A percentile compares a stretch with the other conserved stretches of the same genome.
Evolutionary conservation across 2,113 vertebrate species (phyloP).

Genomic region (Osmerus mordax): DNA sequence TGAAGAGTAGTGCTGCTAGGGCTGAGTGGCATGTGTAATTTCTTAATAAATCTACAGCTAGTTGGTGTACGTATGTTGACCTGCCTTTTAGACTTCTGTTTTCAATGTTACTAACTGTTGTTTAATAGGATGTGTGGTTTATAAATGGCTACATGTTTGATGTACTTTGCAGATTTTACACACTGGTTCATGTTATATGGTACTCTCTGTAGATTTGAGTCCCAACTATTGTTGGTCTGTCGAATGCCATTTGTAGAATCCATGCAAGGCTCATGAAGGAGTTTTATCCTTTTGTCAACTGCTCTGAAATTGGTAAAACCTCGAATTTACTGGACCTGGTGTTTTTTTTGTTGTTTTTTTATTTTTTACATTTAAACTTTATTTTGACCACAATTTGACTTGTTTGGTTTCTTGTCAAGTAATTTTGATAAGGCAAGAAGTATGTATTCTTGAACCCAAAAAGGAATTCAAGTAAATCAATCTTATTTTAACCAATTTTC

Average conservation of each 20-base stretch:
- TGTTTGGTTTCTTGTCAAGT: conserved; percentile 31
- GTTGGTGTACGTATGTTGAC: conserved; percentile 56
- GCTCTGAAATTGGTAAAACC: conserved; percentile 57
- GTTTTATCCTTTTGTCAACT: conserved; percentile 72
- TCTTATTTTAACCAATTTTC: too few species aligned
- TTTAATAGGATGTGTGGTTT: conserved; percentile 57
- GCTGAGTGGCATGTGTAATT: conserved; percentile 53
- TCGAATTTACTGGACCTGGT: conserved; percentile 64
- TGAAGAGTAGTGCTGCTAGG: conserved; percentile 57
- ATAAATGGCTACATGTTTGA: conserved; percentile 56
- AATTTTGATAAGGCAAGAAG: neutral
- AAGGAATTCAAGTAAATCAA: too few species aligned
- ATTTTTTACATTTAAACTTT: conserved; percentile 64
- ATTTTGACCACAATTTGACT: conserved; percentile 67
- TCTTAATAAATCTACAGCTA: conserved; percentile 53
- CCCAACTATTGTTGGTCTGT: conserved; percentile 54
- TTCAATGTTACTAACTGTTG: conserved; percentile 66
- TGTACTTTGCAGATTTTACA: conserved; percentile 55
- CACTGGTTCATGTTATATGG: conserved; percentile 55
- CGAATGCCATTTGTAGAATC: conserved; percentile 70
- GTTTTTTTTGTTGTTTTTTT: conserved; percentile 62
- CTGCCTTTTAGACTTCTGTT: conserved; percentile 60
- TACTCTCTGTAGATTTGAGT: conserved; percentile 60
- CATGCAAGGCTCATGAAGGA: conserved; percentile 56
- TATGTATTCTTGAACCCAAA: neutral